Percentiles rank a stretch among this genome's conserved stretches.
These are phyloP conservation scores for Aphis craccivora DNA, from an alignment of 1,140 invertebrate species.

Conservation along the genomic window DNA sequence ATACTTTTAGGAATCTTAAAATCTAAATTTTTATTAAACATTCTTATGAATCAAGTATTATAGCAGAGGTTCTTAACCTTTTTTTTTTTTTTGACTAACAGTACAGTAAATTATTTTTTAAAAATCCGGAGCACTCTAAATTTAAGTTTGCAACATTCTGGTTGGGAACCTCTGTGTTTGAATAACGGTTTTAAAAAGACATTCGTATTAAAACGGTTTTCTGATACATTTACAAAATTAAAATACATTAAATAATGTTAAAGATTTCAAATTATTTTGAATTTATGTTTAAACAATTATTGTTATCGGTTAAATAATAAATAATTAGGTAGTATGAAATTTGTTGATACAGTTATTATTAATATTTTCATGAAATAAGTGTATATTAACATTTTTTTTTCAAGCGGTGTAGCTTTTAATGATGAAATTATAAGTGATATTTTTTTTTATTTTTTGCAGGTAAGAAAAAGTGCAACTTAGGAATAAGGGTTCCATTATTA, in stretches of 20 bases:
- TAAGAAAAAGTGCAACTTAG: neutral
- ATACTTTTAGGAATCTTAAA: neutral
- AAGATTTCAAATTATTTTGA: neutral
- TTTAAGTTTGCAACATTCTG: too few species aligned
- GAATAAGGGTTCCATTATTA: neutral
- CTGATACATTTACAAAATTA: too few species aligned
- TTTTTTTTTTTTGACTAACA: too few species aligned
- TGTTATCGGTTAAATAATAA: neutral
- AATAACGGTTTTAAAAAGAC: neutral
- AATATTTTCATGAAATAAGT: neutral
- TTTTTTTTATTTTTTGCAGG: neutral
- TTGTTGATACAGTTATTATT: neutral
- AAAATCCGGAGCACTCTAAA: too few species aligned
- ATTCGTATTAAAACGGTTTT: neutral
- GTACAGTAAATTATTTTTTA: too few species aligned
- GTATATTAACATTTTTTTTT: neutral
- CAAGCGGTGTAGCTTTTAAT: too few species aligned
- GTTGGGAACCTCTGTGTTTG: too few species aligned
- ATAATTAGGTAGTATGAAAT: too few species aligned
- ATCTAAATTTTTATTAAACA: neutral
- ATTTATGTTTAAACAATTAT: neutral
- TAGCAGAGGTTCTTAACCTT: too few species aligned
- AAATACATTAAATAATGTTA: neutral
- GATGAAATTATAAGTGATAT: neutral
- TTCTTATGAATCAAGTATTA: neutral